These are phyloP conservation scores for Centruroides sculpturatus DNA, from an alignment of 1,140 invertebrate genomes.

Conservation along the genomic window DNA sequence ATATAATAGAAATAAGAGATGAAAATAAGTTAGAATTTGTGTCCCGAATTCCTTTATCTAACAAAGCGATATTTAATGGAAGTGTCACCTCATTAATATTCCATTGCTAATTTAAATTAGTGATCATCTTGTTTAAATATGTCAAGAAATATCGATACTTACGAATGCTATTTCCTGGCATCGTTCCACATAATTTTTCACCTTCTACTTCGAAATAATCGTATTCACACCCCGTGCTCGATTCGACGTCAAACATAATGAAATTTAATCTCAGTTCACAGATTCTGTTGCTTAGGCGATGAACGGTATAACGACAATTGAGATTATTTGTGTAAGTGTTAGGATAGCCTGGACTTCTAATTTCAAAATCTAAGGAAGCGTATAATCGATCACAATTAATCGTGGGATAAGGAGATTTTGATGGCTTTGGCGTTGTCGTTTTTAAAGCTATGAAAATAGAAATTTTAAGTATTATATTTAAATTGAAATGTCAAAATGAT, in stretches of 20 bases:
- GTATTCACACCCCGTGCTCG: constrained; percentile 18
- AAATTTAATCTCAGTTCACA: constrained; percentile 21
- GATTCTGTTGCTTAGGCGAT: constrained; percentile 8
- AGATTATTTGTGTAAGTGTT: constrained; percentile 16
- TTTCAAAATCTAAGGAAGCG: constrained; percentile 14
- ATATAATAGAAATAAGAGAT: too few species aligned
- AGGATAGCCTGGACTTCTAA: constrained; percentile 19
- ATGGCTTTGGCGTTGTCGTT: too few species aligned
- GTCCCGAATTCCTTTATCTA: too few species aligned
- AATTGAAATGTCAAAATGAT: too few species aligned
- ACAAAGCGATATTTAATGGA: too few species aligned
- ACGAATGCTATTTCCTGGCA: constrained; percentile 2
- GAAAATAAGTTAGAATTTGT: too few species aligned
- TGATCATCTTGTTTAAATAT: too few species aligned
- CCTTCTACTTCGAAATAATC: constrained; percentile 22
- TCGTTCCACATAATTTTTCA: constrained; percentile 19
- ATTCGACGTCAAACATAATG: constrained; percentile 20
- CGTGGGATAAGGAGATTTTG: too few species aligned
- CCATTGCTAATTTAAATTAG: too few species aligned
- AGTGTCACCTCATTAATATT: too few species aligned
- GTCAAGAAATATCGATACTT: neutral
- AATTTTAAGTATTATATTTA: too few species aligned
- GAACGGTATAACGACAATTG: constrained; percentile 14
- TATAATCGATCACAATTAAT: constrained; percentile 17
- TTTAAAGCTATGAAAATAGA: neutral